Conservation (phyloP, 1,140 invertebrate species). For the Penaeus indicus region DNA sequence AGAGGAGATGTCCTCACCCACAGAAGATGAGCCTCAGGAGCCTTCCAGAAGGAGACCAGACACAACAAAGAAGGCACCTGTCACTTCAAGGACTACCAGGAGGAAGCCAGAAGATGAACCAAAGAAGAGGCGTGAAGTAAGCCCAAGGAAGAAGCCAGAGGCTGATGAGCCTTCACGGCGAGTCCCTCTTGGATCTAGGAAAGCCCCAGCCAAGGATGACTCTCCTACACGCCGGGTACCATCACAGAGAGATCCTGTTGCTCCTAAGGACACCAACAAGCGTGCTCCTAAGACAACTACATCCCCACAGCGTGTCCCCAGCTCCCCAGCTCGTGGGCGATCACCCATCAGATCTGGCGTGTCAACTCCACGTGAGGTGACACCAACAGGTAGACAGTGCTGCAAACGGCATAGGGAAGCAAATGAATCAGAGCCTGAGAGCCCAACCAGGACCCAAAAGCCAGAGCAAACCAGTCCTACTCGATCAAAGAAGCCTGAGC, state of each 20-base stretch:
- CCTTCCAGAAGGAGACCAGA: constrained; percentile 7
- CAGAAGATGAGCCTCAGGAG: constrained; percentile 54
- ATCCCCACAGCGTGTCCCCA: constrained; percentile 46
- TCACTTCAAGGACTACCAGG: constrained; percentile 8
- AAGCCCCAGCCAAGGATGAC: constrained; percentile 17
- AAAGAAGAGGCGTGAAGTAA: constrained; percentile 48
- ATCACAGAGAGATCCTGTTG: constrained; percentile 15
- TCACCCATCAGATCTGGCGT: constrained; percentile 40
- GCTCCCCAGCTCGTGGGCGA: constrained; percentile 42
- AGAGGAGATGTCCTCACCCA: constrained; percentile 26
- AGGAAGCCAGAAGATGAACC: constrained; percentile 33
- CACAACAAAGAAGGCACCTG: constrained; percentile 18
- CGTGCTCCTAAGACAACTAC: constrained; percentile 36
- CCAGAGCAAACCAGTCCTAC: no score
- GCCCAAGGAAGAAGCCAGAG: constrained; percentile 41
- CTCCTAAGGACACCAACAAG: constrained; percentile 8
- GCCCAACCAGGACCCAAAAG: constrained; percentile 45
- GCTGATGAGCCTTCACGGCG: constrained; percentile 38
- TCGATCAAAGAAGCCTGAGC: no score
- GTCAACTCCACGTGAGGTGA: constrained; percentile 52
- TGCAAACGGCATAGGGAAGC: constrained; percentile 47
- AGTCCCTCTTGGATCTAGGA: constrained; percentile 10
- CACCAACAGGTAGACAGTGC: constrained; percentile 52
- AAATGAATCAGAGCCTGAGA: constrained; percentile 34
- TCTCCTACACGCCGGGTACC: constrained; percentile 36